These are phyloP conservation scores for Polypedilum vanderplanki DNA, from an alignment of 1,140 invertebrate species.

Conservation along the genomic window DNA sequence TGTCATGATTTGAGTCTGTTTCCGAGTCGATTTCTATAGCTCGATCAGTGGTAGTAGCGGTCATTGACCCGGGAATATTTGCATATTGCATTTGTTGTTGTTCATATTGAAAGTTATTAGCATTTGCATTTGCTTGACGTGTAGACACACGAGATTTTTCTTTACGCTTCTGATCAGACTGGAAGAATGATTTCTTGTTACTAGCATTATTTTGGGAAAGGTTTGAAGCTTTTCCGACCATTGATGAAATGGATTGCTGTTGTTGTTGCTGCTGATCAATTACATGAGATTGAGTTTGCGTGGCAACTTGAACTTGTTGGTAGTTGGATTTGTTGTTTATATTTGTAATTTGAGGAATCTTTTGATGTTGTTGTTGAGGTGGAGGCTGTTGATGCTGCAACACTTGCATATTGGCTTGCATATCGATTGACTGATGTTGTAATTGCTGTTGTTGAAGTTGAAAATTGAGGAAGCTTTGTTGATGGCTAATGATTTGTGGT, in stretches of 20 bases:
- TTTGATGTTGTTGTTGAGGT: constrained; percentile 39
- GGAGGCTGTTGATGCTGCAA: constrained; percentile 38
- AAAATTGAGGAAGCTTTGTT: constrained; percentile 37
- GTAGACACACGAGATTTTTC: neutral
- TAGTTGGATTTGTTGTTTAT: constrained; percentile 48
- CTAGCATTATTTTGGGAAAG: neutral
- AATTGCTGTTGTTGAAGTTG: constrained; percentile 35
- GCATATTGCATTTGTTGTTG: constrained; percentile 24
- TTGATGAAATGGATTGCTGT: constrained; percentile 31
- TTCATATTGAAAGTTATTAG: constrained; percentile 4
- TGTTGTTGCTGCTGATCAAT: constrained; percentile 36
- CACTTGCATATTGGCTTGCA: constrained; percentile 36
- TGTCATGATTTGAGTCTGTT: constrained; percentile 97
- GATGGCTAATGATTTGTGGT: constrained; percentile 33
- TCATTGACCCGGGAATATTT: constrained; percentile 42
- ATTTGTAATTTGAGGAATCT: constrained; percentile 51
- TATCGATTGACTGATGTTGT: constrained; percentile 34
- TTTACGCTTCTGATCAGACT: neutral
- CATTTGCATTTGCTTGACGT: neutral
- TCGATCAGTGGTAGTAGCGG: constrained; percentile 48
- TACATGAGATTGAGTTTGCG: constrained; percentile 44
- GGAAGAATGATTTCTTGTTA: neutral
- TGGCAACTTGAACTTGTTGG: constrained; percentile 25
- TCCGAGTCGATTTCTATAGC: constrained; percentile 90
- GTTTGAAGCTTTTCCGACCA: constrained; percentile 36